Evolutionary conservation across 2,113 vertebrate genomes (phyloP).

Genomic region (Diglossa brunneiventris): DNA sequence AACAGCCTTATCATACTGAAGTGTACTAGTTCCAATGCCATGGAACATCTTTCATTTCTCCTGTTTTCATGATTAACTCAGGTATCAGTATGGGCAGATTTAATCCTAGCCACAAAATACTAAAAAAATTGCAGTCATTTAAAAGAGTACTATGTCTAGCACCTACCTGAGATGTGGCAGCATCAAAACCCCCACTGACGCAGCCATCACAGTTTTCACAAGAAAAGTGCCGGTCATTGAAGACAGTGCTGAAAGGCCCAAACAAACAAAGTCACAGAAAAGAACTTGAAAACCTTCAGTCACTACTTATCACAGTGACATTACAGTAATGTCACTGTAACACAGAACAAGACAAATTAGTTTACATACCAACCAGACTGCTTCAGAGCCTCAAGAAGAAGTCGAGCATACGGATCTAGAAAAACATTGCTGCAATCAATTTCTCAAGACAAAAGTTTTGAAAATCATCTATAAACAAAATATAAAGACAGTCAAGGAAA

Average conservation of each 20-base stretch:
- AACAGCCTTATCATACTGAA: neutral
- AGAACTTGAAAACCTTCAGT: neutral
- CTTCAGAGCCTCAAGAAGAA: slow-evolving; percentile 92
- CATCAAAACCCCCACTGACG: slow-evolving; percentile 93
- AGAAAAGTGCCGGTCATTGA: slow-evolving; percentile 89
- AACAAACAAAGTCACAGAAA: neutral
- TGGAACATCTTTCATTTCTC: neutral
- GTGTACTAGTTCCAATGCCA: neutral
- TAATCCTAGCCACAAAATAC: neutral
- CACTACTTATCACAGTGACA: neutral
- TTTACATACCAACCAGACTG: slow-evolving; percentile 89
- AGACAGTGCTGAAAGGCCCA: slow-evolving; percentile 80
- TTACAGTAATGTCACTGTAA: no score
- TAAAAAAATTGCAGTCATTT: neutral
- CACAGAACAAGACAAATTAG: neutral
- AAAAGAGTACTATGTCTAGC: neutral
- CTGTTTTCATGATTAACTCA: neutral
- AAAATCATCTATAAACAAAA: slow-evolving; percentile 27
- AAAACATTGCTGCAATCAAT: slow-evolving; percentile 57
- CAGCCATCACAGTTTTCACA: slow-evolving; percentile 93
- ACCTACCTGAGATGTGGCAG: slow-evolving; percentile 87
- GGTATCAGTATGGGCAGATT: neutral
- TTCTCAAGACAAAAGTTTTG: slow-evolving; percentile 14
- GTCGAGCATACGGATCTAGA: slow-evolving; percentile 90
- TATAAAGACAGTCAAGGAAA: neutral